Evolutionary conservation across 2,888 invertebrate species (phyloP).

Genomic region (Boloria selene): DNA sequence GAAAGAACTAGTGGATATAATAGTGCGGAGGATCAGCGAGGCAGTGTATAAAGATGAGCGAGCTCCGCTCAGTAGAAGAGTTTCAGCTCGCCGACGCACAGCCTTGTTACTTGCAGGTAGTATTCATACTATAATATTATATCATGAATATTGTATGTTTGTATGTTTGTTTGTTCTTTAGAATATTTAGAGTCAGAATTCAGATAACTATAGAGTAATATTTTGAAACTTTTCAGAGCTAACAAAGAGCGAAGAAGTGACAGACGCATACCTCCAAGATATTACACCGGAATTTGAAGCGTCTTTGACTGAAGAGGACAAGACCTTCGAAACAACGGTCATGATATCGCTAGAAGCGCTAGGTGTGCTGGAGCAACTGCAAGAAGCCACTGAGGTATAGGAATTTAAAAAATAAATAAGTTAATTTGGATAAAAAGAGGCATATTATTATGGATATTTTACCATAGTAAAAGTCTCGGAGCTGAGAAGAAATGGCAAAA

Average conservation of each 20-base stretch:
- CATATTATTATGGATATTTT: no score
- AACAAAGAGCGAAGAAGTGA: conserved; percentile 72
- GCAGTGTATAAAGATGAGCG: conserved; percentile 69
- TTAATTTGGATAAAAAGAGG: no score
- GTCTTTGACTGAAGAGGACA: conserved; percentile 70
- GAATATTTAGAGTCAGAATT: no score
- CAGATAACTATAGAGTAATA: background rate
- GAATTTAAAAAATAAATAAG: no score
- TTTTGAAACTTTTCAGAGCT: conserved; percentile 53
- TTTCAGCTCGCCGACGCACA: conserved; percentile 64
- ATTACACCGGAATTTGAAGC: conserved; percentile 76
- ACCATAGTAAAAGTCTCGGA: no score
- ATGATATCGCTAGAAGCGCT: conserved; percentile 93
- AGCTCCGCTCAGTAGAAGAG: conserved; percentile 56
- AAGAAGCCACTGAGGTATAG: conserved; percentile 90
- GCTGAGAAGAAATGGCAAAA: no score
- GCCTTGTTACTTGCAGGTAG: conserved; percentile 66
- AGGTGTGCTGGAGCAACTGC: conserved; percentile 90
- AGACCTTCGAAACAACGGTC: conserved; percentile 80
- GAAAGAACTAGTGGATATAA: conserved; percentile 61
- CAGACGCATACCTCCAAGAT: conserved; percentile 72
- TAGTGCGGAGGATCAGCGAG: conserved; percentile 62
- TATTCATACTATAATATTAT: background rate
- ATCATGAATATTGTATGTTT: background rate
- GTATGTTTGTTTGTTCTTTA: no score